Conservation (phyloP, 2,888 invertebrate species). For the Alcis repandata region DNA sequence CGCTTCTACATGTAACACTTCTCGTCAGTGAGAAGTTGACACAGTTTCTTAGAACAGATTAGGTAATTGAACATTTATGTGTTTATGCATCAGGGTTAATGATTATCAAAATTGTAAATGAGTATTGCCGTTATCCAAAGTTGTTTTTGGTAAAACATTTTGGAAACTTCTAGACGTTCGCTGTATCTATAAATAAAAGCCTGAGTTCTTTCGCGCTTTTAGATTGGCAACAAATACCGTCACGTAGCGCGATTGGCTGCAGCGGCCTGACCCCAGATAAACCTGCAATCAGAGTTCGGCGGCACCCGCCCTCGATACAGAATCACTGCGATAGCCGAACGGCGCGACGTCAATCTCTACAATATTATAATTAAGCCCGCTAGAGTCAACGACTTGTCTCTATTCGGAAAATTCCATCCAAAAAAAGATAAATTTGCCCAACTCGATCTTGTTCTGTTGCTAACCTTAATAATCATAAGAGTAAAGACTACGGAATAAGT, state of each 20-base stretch:
- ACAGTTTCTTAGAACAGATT: background rate
- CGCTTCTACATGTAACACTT: no score
- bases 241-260: slow-evolving; percentile 50
- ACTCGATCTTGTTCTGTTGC: slow-evolving; percentile 8
- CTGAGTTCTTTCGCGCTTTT: background rate
- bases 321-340: slow-evolving; percentile 58
- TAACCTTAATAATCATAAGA: slow-evolving; percentile 32
- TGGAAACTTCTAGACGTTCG: slow-evolving; percentile 9
- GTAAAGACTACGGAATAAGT: slow-evolving; percentile 24
- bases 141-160: background rate
- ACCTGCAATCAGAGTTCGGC: slow-evolving; percentile 72
- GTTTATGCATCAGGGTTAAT: no score
- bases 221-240: slow-evolving; percentile 42
- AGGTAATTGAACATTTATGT: no score
- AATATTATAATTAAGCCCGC: slow-evolving; percentile 48
- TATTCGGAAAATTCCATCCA: slow-evolving; percentile 46
- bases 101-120: background rate
- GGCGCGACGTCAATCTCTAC: slow-evolving; percentile 42
- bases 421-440: slow-evolving; percentile 12
- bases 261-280: slow-evolving; percentile 75
- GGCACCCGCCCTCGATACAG: slow-evolving; percentile 67
- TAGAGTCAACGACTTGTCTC: slow-evolving; percentile 59
- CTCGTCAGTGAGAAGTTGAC: no score
- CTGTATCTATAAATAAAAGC: background rate
- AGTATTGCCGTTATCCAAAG: background rate